phyloP scores from a whole-genome alignment of 2,113 vertebrate species.

The Parus major region DNA sequence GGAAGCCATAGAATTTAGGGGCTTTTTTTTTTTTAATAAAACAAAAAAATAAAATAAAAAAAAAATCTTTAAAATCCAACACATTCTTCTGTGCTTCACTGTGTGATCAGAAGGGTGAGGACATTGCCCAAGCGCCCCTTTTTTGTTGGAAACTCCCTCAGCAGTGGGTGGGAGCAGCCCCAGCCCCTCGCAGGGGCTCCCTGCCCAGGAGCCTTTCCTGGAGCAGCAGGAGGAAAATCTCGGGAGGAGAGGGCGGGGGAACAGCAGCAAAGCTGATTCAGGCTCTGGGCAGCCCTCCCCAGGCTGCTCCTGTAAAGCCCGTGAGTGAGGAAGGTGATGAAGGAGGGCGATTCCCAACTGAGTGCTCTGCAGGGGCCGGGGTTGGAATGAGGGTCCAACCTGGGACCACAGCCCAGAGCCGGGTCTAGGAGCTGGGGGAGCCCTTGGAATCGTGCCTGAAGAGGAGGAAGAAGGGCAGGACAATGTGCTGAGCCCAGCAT shows the following conservation, averaged over 20 bases:
- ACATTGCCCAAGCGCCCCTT: rapidly evolving
- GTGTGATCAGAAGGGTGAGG: not conserved
- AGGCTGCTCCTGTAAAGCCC: rapidly evolving
- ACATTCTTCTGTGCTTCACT: rapidly evolving
- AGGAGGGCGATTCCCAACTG: not conserved
- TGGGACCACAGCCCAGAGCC: rapidly evolving
- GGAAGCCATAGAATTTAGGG: slow-evolving; percentile 78
- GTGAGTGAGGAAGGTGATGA: rapidly evolving
- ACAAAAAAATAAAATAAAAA: slow-evolving; percentile 32
- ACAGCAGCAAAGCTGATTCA: rapidly evolving
- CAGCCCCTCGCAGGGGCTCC: not conserved
- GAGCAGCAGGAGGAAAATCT: not conserved
- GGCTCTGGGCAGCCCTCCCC: not conserved
- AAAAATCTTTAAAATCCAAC: not conserved
- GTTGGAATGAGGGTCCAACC: not conserved
- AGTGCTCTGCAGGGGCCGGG: too few species aligned
- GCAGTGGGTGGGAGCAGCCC: not conserved
- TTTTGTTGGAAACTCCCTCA: too few species aligned
- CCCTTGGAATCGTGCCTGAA: rapidly evolving
- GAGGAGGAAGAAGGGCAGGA: not conserved
- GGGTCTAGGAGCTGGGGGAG: not conserved
- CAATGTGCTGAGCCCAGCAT: rapidly evolving
- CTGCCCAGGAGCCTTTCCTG: not conserved
- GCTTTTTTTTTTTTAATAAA: slow-evolving; percentile 71
- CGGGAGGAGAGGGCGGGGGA: not conserved